phyloP scores from a whole-genome alignment of 2,888 invertebrate genomes.

The Pollenia griseotomentosa region DNA sequence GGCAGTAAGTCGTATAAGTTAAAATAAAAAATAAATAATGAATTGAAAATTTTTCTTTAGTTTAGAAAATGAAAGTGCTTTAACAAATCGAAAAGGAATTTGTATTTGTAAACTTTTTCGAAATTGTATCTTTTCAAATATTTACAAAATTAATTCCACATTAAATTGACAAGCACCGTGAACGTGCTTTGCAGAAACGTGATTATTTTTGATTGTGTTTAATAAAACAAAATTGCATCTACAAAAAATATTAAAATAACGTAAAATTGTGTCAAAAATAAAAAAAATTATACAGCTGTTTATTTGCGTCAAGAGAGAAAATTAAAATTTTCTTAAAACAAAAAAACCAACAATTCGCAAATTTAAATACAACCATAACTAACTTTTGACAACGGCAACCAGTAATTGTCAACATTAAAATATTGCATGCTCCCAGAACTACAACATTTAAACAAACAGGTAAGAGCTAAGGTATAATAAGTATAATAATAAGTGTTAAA shows the following conservation, averaged over 20 bases:
- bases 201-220: conserved; percentile 24
- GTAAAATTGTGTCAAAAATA: background rate
- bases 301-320: background rate
- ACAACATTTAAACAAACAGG: conserved; percentile 6
- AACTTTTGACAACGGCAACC: conserved; percentile 53
- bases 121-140: background rate
- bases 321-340: background rate
- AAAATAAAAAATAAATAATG: conserved; percentile 37
- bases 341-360: conserved; percentile 10
- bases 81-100: conserved; percentile 2
- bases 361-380: conserved; percentile 11
- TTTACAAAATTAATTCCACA: no score
- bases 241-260: no score
- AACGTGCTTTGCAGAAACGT: conserved; percentile 63
- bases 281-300: conserved; percentile 1
- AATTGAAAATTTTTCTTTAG: conserved; percentile 2
- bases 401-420: conserved; percentile 36
- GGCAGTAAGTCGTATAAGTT: background rate
- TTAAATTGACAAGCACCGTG: conserved; percentile 42
- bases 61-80: conserved; percentile 15
- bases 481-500: no score
- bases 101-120: background rate
- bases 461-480: background rate
- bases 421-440: background rate
- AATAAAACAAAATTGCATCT: conserved; percentile 5